A percentile compares a stretch with the other conserved stretches of the same genome.
These are phyloP conservation scores for Hirtodrosophila alboralis DNA, from an alignment of 2,888 invertebrate genomes.

Conservation along the genomic window DNA sequence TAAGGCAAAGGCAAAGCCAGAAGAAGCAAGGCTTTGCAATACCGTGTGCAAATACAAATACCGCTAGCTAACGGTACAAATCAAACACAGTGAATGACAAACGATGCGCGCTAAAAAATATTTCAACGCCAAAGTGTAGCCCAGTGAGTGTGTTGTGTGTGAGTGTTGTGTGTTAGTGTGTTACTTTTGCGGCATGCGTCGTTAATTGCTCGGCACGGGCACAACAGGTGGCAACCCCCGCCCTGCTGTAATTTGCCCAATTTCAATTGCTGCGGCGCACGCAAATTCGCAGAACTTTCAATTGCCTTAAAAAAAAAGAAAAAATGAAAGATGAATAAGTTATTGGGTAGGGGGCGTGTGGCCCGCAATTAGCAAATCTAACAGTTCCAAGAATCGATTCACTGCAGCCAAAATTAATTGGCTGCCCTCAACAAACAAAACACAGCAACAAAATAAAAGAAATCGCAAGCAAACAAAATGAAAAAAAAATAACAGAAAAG, in stretches of 20 bases:
- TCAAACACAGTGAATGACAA: conserved; percentile 47
- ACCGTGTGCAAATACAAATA: conserved; percentile 36
- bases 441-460: conserved; percentile 5
- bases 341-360: conserved; percentile 45
- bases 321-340: neutral
- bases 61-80: conserved; percentile 45
- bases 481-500: too few species aligned
- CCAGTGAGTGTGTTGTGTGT: conserved; percentile 28
- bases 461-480: conserved; percentile 14
- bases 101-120: conserved; percentile 39
- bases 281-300: conserved; percentile 68
- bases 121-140: conserved; percentile 28
- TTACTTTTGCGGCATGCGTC: conserved; percentile 22
- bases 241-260: conserved; percentile 45
- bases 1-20: too few species aligned
- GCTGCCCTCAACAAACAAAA: conserved; percentile 43
- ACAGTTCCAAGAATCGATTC: conserved; percentile 80
- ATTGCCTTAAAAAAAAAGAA: conserved; percentile 41
- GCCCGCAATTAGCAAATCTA: conserved; percentile 79
- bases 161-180: conserved; percentile 26
- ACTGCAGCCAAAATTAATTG: conserved; percentile 71
- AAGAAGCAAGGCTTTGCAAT: conserved; percentile 22
- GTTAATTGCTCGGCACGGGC: conserved; percentile 62
- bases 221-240: conserved; percentile 68
- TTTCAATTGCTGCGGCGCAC: conserved; percentile 61